Evolutionary conservation across 1,140 invertebrate species (phyloP).

Genomic region (Cydia pomonella): DNA sequence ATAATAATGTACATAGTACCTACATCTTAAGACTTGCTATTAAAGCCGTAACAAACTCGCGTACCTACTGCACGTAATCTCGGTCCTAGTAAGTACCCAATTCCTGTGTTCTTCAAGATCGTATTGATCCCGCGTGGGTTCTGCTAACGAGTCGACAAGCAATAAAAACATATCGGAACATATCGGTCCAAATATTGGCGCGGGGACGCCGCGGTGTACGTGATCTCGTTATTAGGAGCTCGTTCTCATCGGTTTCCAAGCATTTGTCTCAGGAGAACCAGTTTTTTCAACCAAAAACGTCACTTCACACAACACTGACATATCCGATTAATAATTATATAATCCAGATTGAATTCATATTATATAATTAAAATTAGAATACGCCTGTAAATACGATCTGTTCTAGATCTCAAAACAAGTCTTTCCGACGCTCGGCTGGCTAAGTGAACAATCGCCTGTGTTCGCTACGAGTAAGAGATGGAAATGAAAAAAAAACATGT

Average conservation of each 20-base stretch:
- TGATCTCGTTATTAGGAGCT: slow-evolving; percentile 32
- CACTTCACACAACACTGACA: too few species aligned
- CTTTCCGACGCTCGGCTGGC: neutral
- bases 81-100: neutral
- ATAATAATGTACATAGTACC: neutral
- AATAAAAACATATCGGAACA: slow-evolving; percentile 34
- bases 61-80: neutral
- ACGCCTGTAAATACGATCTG: neutral
- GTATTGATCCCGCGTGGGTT: slow-evolving; percentile 22
- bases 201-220: slow-evolving; percentile 24
- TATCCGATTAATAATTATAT: too few species aligned
- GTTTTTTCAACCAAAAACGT: too few species aligned
- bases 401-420: neutral
- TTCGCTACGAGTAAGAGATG: neutral
- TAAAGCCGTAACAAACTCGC: neutral
- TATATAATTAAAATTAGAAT: too few species aligned
- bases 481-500: neutral
- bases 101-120: slow-evolving; percentile 28
- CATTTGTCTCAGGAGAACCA: neutral
- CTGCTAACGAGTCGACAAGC: slow-evolving; percentile 22
- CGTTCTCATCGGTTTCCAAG: neutral
- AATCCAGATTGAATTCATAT: too few species aligned
- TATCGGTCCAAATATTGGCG: slow-evolving; percentile 21
- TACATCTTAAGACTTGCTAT: neutral
- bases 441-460: neutral